Conservation (phyloP, 2,888 invertebrate species). For the Julus scanicus region DNA sequence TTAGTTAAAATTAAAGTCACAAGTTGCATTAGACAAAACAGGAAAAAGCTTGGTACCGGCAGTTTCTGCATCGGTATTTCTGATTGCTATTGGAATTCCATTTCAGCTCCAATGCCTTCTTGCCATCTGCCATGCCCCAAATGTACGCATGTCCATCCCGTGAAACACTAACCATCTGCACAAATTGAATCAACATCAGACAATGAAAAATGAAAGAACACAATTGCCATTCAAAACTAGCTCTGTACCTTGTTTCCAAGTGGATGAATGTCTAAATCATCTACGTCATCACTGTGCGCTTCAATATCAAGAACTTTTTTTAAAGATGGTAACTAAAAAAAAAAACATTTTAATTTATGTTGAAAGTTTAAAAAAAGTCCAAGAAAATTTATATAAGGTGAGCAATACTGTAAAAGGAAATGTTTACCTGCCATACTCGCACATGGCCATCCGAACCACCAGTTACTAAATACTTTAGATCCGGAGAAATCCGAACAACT, state of each 20-base stretch:
- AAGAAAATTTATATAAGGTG: too few relatives aligned
- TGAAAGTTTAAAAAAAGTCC: too few relatives aligned
- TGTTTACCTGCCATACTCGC: conserved; percentile 79
- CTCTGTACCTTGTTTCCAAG: conserved; percentile 71
- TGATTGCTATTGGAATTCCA: conserved; percentile 78
- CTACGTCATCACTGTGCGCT: conserved; percentile 90
- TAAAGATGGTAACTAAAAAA: conserved; percentile 77
- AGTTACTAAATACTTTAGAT: conserved; percentile 85
- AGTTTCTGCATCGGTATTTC: conserved; percentile 85
- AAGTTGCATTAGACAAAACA: too few relatives aligned
- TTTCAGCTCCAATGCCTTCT: conserved; percentile 76
- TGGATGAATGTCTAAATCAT: conserved; percentile 91
- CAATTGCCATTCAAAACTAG: neutral
- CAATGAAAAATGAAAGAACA: neutral
- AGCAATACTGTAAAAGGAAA: neutral
- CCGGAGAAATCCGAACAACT: conserved; percentile 82
- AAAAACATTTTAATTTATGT: neutral
- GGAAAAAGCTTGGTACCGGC: conserved; percentile 71
- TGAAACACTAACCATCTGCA: conserved; percentile 81
- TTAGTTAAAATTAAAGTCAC: neutral
- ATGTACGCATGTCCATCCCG: conserved; percentile 86
- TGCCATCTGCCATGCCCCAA: conserved; percentile 79
- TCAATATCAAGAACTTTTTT: conserved; percentile 76
- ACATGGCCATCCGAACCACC: conserved; percentile 91
- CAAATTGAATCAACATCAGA: conserved; percentile 48